Evolutionary conservation across 1,140 invertebrate genomes (phyloP).

Genomic region (Drosophila kurseongensis): DNA sequence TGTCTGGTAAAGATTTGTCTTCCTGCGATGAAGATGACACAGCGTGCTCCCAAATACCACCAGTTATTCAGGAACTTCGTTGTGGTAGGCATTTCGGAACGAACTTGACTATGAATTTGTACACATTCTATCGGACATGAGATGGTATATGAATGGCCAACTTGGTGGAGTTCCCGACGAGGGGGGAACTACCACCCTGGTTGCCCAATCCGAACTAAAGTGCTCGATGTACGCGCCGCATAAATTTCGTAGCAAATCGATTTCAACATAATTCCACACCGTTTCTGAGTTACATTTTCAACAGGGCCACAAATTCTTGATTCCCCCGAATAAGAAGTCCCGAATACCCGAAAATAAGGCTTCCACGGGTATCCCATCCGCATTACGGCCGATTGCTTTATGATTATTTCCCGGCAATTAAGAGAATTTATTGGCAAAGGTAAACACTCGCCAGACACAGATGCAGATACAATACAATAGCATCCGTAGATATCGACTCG

Average conservation of each 20-base stretch:
- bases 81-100: background rate
- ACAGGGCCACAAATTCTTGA: conserved; percentile 42
- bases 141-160: conserved; percentile 15
- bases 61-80: conserved; percentile 7
- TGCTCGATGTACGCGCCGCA: conserved; percentile 7
- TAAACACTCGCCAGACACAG: conserved; percentile 56
- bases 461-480: conserved; percentile 17
- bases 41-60: conserved; percentile 7
- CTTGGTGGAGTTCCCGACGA: conserved; percentile 1
- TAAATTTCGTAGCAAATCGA: conserved; percentile 48
- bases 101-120: conserved; percentile 10
- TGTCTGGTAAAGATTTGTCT: background rate
- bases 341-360: conserved; percentile 8
- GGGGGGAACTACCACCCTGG: background rate
- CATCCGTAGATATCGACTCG: conserved; percentile 61
- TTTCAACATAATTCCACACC: conserved; percentile 66
- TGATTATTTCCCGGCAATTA: conserved; percentile 84
- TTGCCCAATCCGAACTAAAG: conserved; percentile 20
- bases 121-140: conserved; percentile 3
- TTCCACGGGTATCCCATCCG: conserved; percentile 33
- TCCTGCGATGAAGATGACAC: background rate
- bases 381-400: conserved; percentile 82
- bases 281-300: conserved; percentile 63
- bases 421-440: conserved; percentile 83
- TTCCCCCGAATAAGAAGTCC: background rate